Conservation (phyloP, 2,797 vertebrate species). For the Amblyraja radiata region DNA sequence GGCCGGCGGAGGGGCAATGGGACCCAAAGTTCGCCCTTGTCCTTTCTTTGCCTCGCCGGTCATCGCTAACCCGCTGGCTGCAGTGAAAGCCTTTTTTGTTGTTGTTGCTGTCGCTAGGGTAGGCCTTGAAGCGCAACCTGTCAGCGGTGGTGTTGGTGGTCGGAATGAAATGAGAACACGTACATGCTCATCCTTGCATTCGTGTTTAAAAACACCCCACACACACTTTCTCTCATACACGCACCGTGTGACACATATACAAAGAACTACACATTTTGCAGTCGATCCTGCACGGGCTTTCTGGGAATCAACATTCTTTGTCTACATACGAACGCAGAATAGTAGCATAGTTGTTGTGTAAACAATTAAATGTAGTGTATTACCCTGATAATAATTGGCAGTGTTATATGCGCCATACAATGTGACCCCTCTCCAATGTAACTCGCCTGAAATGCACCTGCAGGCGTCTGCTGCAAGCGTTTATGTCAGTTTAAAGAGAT, state of each 20-base stretch:
- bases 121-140: slow-evolving; percentile 16
- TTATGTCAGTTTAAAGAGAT: background rate
- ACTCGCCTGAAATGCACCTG: background rate
- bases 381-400: background rate
- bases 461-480: background rate
- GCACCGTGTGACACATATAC: background rate
- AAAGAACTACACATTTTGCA: background rate
- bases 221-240: no score
- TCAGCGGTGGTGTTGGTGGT: background rate
- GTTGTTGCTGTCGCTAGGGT: background rate
- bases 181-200: no score
- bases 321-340: background rate
- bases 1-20: background rate
- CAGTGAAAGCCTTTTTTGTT: background rate
- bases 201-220: no score
- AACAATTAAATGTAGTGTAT: background rate
- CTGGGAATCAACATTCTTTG: background rate
- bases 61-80: background rate
- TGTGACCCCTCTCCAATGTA: background rate
- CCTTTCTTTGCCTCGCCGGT: background rate
- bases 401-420: background rate
- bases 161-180: no score
- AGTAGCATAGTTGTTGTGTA: no score
- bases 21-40: background rate
- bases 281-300: background rate